Evolutionary conservation across 2,797 vertebrate species (phyloP), one percentile per base, ranked within the genome.

Genomic region (Malurus leucopterus): DNA sequence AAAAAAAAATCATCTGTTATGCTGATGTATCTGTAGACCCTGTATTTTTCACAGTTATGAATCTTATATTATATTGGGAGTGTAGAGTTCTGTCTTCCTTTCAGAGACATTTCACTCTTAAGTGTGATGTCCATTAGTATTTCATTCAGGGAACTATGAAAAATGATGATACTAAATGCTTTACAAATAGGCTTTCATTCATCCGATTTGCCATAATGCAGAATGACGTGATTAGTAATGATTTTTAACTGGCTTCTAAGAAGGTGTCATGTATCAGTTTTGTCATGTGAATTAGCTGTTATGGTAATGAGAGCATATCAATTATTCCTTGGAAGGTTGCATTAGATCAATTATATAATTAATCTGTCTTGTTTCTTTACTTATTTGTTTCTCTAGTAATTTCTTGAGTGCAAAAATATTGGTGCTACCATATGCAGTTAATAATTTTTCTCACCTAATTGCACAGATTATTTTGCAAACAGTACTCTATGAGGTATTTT

Each of bases 151-250:
- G 71, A 90, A 36, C 57, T 83, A 51, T 88, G 86, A 93, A 88
- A 95, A 90, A 94, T 84, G 29, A 54, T 1, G 47, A 86, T 57
- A 76, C 65, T 90, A 95, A 96, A 86, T 74, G 78, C 50, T 90
- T 91, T 84, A 89, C 72, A 95, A 95, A 94, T 86, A 90, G 78
- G 40, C 24, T 91, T 91, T 84, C 81, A 74, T 91, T 95, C 71
- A 80, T 94, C 79, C 12, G 17, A 44, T 88, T 91, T 92, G 74
- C 70, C 71, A 78, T 90, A 94, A 93, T 75, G 38, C 51, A 73
- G 51, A 91, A 47, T 89, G 86, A 93, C 6, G 1, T 93, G 88
- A 94, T 93, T 91, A 93, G 74, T 61, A 92, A 87, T 83, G 77
- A 91, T 93, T 94, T 92, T 93, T 86, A 93, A 93, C 79, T 65